phyloP scores from a whole-genome alignment of 2,888 invertebrate genomes.

The Agrochola lota region DNA sequence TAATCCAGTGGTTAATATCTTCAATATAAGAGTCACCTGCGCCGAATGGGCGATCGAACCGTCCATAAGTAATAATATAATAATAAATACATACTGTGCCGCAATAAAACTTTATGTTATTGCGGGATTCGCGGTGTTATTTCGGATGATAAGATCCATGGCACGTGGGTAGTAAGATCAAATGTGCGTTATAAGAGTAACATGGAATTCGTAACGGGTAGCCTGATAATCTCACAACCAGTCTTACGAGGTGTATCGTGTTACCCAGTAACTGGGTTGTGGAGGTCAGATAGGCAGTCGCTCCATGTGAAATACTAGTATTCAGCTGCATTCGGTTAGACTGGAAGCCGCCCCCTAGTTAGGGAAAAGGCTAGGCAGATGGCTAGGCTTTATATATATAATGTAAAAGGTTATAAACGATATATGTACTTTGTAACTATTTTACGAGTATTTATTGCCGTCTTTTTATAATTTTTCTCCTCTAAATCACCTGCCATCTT shows the following conservation, averaged over 20 bases:
- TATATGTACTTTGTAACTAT: too few relatives aligned
- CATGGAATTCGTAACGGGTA: neutral
- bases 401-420: too few relatives aligned
- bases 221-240: too few relatives aligned
- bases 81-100: constrained; percentile 24
- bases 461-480: too few relatives aligned
- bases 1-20: neutral
- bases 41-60: constrained; percentile 10
- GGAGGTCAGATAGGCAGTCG: neutral
- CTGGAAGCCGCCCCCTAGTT: neutral
- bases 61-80: constrained; percentile 27
- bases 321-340: neutral
- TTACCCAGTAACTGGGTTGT: neutral
- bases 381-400: too few relatives aligned
- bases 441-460: too few relatives aligned
- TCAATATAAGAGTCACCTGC: constrained; percentile 27
- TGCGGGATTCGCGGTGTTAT: neutral
- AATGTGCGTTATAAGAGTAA: neutral
- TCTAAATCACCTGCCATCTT: too few relatives aligned
- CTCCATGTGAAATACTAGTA: neutral
- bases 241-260: too few relatives aligned
- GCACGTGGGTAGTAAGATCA: neutral
- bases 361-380: neutral
- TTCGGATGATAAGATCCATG: too few relatives aligned
- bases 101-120: constrained; percentile 8